A percentile compares a stretch with the other conserved stretches of the same genome.
Conservation (phyloP, 2,888 invertebrate genomes). For the Thera britannica region DNA sequence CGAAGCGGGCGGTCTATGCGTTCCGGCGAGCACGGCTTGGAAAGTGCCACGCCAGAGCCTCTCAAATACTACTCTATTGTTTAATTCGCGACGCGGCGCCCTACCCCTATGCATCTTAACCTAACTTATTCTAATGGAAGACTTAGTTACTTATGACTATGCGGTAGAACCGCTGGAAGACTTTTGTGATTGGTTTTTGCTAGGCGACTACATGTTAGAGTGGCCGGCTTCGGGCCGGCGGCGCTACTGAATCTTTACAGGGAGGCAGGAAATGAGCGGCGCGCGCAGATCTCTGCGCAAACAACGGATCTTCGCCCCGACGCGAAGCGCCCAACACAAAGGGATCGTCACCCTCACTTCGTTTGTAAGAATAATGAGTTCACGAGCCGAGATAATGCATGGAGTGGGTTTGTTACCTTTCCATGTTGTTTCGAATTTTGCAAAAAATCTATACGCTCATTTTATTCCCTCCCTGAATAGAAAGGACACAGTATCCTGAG, state of each 20-base stretch:
- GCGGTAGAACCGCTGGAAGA: constrained; percentile 75
- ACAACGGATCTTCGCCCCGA: constrained; percentile 66
- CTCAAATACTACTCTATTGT: constrained; percentile 88
- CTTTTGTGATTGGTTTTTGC: constrained; percentile 55
- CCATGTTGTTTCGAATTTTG: constrained; percentile 9
- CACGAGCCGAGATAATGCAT: constrained; percentile 27
- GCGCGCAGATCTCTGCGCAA: constrained; percentile 80
- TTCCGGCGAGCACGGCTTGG: constrained; percentile 75
- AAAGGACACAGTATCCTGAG: too few species aligned
- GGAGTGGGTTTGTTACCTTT: constrained; percentile 9
- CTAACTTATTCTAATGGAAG: constrained; percentile 80
- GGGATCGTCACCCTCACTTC: constrained; percentile 48
- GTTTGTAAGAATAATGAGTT: constrained; percentile 28
- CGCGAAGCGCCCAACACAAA: constrained; percentile 55
- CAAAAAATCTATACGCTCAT: background rate
- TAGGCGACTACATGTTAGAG: constrained; percentile 68
- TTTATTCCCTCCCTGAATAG: background rate
- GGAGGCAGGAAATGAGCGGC: constrained; percentile 48
- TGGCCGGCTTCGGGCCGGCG: constrained; percentile 80
- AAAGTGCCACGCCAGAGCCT: constrained; percentile 89
- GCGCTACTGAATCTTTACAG: constrained; percentile 67
- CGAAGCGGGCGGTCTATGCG: constrained; percentile 70
- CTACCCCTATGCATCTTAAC: constrained; percentile 79
- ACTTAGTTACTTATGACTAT: constrained; percentile 78
- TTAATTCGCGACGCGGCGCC: constrained; percentile 77